A percentile compares a stretch with the other conserved stretches of the same genome.
Evolutionary conservation across 2,888 invertebrate genomes (phyloP).

Genomic region (Tinea pellionella): DNA sequence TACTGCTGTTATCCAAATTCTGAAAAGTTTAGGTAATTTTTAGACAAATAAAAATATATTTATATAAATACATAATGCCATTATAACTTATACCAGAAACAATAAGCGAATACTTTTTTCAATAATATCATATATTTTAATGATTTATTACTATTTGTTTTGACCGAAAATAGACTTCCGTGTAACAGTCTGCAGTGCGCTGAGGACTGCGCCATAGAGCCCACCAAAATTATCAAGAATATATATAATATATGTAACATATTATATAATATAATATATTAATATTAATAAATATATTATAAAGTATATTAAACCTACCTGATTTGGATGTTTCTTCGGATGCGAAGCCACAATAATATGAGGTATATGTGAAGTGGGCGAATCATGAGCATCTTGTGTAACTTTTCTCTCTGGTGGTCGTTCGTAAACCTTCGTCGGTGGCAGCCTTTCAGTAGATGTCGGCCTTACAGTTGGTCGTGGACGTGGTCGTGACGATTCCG

Average conservation of each 20-base stretch:
- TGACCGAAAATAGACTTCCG: no score
- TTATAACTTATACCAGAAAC: no score
- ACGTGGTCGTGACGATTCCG: slow-evolving; percentile 37
- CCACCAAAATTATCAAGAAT: no score
- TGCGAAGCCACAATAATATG: slow-evolving; percentile 74
- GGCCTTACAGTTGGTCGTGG: slow-evolving; percentile 29
- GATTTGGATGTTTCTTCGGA: slow-evolving; percentile 77
- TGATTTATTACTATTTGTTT: no score
- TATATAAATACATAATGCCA: no score
- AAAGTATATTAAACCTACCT: slow-evolving; percentile 53
- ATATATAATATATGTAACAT: no score
- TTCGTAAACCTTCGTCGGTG: slow-evolving; percentile 50
- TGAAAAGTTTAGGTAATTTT: slow-evolving; percentile 19
- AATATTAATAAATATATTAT: no score
- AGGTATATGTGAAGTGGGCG: slow-evolving; percentile 57
- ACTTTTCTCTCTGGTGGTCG: slow-evolving; percentile 40
- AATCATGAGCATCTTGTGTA: slow-evolving; percentile 43
- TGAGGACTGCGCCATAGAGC: no score
- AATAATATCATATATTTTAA: no score
- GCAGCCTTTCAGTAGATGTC: slow-evolving; percentile 29
- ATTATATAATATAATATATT: no score
- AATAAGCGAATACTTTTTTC: no score
- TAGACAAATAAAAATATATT: not conserved
- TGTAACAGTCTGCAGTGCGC: no score
- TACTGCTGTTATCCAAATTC: slow-evolving; percentile 64